Evolutionary conservation across 2,113 vertebrate species (phyloP).

Genomic region (Coryphaenoides rupestris): DNA sequence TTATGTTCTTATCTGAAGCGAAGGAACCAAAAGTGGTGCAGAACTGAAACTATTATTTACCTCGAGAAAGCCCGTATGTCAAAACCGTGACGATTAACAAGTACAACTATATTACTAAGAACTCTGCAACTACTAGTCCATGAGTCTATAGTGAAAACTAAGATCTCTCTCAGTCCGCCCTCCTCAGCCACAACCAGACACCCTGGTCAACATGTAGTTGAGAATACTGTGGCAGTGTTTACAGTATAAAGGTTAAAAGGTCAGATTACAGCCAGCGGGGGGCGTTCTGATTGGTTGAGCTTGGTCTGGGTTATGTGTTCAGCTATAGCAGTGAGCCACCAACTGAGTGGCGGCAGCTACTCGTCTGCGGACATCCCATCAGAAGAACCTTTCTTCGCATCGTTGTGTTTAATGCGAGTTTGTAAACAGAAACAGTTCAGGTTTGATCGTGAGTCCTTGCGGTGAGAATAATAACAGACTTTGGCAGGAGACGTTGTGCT

Average conservation of each 20-base stretch:
- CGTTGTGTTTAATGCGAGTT: background rate
- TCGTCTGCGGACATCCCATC: background rate
- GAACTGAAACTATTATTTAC: slow-evolving; percentile 45
- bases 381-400: background rate
- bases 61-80: slow-evolving; percentile 33
- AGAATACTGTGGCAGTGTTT: slow-evolving; percentile 28
- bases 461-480: slow-evolving; percentile 12
- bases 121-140: background rate
- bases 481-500: slow-evolving; percentile 37
- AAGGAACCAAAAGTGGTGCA: slow-evolving; percentile 50
- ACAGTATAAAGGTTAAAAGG: slow-evolving; percentile 8
- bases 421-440: too few relatives aligned
- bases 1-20: slow-evolving; percentile 55
- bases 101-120: too few relatives aligned
- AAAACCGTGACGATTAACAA: background rate
- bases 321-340: background rate
- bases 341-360: background rate
- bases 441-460: too few relatives aligned
- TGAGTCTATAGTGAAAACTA: slow-evolving; percentile 13
- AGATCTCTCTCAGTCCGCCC: slow-evolving; percentile 1
- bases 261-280: background rate
- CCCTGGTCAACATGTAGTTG: slow-evolving; percentile 15
- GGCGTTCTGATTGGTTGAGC: too few relatives aligned
- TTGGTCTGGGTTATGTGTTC: too few relatives aligned
- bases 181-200: slow-evolving; percentile 15